phyloP scores from a whole-genome alignment of 2,797 vertebrate genomes.

The Rhadinocentrus ornatus region DNA sequence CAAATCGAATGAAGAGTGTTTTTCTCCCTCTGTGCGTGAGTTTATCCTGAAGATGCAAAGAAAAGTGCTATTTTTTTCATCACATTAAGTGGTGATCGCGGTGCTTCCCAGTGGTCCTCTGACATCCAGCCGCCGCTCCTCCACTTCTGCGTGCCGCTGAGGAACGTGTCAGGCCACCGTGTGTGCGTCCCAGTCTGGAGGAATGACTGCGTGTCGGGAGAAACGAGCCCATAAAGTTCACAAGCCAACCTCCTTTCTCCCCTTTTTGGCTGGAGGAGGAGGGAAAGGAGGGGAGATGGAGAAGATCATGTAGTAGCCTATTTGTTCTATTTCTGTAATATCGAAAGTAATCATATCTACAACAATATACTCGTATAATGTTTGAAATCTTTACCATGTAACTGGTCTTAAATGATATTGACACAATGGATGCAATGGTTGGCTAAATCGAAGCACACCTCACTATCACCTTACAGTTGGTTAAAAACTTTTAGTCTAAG shows the following conservation, averaged over 20 bases:
- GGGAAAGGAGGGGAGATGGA: not conserved
- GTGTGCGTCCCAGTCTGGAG: slow-evolving; percentile 59
- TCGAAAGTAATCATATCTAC: not conserved
- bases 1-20: slow-evolving; percentile 16
- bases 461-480: not conserved
- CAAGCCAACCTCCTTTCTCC: slow-evolving; percentile 69
- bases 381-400: not conserved
- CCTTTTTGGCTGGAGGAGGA: slow-evolving; percentile 41
- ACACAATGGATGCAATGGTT: too few relatives aligned
- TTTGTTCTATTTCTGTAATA: not conserved
- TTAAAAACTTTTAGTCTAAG: not conserved
- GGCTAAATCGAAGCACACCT: not conserved
- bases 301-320: not conserved
- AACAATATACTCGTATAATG: not conserved
- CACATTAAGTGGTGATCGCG: slow-evolving; percentile 68
- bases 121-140: slow-evolving; percentile 65
- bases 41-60: slow-evolving; percentile 51
- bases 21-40: slow-evolving; percentile 38
- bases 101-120: slow-evolving; percentile 54
- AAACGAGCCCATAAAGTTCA: slow-evolving; percentile 71
- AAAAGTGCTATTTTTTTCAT: slow-evolving; percentile 55
- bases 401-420: not conserved
- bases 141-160: slow-evolving; percentile 56
- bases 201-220: slow-evolving; percentile 67
- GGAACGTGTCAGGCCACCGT: slow-evolving; percentile 58